Conservation (phyloP, 2,797 vertebrate species). For the Acanthopagrus latus region DNA sequence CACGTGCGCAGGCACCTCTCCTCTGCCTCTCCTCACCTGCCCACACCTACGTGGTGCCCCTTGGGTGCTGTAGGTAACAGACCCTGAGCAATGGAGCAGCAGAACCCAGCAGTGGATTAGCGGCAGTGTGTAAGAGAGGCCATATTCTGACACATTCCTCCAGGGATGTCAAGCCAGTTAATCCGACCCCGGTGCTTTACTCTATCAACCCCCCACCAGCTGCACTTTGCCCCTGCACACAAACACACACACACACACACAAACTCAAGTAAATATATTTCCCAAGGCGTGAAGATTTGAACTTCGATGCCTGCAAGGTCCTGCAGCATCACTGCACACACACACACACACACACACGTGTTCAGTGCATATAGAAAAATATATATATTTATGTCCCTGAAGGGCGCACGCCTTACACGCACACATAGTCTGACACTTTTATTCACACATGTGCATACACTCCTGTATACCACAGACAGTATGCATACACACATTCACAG, state of each 20-base stretch:
- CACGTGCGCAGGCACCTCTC: constrained; percentile 26
- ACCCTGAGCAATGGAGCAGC: constrained; percentile 59
- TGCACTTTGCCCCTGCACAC: constrained; percentile 67
- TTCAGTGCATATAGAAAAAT: constrained; percentile 6
- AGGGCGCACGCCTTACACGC: constrained; percentile 38
- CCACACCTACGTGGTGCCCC: constrained; percentile 27
- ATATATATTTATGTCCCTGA: constrained; percentile 22
- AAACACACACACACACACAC: constrained; percentile 45
- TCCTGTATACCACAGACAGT: constrained; percentile 14
- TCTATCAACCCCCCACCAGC: constrained; percentile 74
- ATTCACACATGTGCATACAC: constrained; percentile 38
- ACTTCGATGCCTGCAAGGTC: constrained; percentile 42
- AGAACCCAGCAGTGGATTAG: constrained; percentile 73
- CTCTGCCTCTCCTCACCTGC: constrained; percentile 36
- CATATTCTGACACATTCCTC: constrained; percentile 69
- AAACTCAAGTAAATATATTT: constrained; percentile 56
- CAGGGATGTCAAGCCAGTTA: constrained; percentile 68
- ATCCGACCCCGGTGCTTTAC: constrained; percentile 71
- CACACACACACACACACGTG: constrained; percentile 22
- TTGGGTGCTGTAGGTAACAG: constrained; percentile 50
- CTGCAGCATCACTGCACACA: constrained; percentile 1
- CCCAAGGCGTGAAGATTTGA: constrained; percentile 59
- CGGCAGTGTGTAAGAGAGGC: constrained; percentile 57
- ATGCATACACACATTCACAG: constrained; percentile 5
- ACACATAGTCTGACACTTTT: constrained; percentile 40